These are phyloP conservation scores for Nowickia ferox DNA, from an alignment of 2,888 invertebrate species.

Conservation along the genomic window DNA sequence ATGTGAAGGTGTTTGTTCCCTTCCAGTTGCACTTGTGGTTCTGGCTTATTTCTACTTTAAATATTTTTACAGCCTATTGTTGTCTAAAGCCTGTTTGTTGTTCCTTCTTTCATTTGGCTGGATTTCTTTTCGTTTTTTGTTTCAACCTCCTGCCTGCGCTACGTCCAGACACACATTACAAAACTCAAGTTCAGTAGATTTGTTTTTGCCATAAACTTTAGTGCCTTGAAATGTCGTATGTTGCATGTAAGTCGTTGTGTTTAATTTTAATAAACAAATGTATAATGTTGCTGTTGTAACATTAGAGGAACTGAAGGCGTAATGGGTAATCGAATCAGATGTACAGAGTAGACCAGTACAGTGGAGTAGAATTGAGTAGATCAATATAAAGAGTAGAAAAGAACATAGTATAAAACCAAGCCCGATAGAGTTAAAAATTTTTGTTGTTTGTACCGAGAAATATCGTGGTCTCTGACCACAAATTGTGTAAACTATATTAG, in stretches of 20 bases:
- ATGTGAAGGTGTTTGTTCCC: slow-evolving; percentile 18
- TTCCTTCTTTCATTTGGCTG: neutral
- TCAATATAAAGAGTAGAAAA: neutral
- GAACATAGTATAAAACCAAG: neutral
- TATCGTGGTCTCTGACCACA: no score
- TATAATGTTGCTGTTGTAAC: slow-evolving; percentile 7
- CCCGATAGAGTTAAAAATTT: no score
- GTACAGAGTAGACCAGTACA: neutral
- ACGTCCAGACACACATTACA: slow-evolving; percentile 46
- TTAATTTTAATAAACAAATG: slow-evolving; percentile 65
- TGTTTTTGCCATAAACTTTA: slow-evolving; percentile 39
- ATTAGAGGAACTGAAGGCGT: neutral
- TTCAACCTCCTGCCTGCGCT: neutral
- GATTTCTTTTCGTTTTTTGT: neutral
- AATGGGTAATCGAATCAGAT: slow-evolving; percentile 20
- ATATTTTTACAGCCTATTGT: slow-evolving; percentile 41
- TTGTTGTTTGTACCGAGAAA: no score
- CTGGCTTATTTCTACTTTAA: slow-evolving; percentile 1
- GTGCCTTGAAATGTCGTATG: slow-evolving; percentile 40
- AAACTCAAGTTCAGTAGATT: slow-evolving; percentile 9
- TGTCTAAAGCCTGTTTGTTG: slow-evolving; percentile 1
- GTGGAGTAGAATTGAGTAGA: neutral
- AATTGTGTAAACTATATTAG: neutral
- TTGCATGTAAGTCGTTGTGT: slow-evolving; percentile 59
- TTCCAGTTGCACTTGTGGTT: slow-evolving; percentile 46